Evolutionary conservation across 2,888 invertebrate genomes (phyloP), one percentile per base, ranked within the genome.

Genomic region (Mythimna lalbum): DNA sequence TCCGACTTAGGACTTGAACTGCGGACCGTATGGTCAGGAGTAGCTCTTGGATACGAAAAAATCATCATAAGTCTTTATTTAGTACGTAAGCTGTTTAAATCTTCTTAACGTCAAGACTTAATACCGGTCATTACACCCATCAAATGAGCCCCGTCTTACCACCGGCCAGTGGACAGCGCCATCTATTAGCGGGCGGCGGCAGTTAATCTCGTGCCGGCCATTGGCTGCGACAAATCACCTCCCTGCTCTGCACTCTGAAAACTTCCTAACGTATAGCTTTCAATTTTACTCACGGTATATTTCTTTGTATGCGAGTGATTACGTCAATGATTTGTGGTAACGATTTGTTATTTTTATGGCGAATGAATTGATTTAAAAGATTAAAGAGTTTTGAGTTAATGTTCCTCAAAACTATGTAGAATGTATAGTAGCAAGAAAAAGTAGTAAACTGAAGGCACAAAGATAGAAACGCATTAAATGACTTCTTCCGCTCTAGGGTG

Each of bases 181-280:
- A 84, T 84, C 82, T 83, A 83, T 84, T 63, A 78, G 60, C 61
- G 62, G 27, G 7, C 57, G 70, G 47, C 65, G 59, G 77, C 76
- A 80, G 82, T 85, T 84, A 83, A 86, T 86, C 82, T 78, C 84
- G 80, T 63, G 69, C 66, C 81, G 76, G 67, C 80, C 86, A 85
- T 85, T 86, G 82, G 69, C 56, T 70, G 69, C 81, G 86, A 85
- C 86, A 84, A 85, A 86, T 85, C 78, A 78, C 81, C 74, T 68
- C 67, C 69, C 67, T 57, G 71, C 67, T 85, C 81, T 81, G 66
- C 73, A 73, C 69, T 66, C 39, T 74, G 74, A 80, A 83, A 84
- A 83, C 76, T 79, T 81, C 63, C 69, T 75, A 83, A 84, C 73
- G 59, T 85, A 84, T 84, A 71, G 79, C 81, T 84, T 83, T 83